Base-by-base conservation (phyloP, 2,113 vertebrate species). In the Pteruthius melanotis region DNA sequence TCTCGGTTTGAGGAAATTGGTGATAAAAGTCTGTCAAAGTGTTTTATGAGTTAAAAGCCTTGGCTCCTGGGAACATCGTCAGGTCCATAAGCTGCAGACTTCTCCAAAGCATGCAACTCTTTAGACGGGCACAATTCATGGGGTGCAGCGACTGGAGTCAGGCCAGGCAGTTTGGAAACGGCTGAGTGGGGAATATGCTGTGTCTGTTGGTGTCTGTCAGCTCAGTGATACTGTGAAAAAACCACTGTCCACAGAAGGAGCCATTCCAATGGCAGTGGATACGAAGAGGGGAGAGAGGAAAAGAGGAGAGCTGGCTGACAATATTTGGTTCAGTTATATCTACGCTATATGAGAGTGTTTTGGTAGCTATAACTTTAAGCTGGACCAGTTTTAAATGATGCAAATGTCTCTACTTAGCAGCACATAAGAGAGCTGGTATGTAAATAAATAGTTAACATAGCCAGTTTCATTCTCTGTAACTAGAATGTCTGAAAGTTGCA, bases 171-270 rank as follows among this genome's bases (percentile, higher is more conserved):
- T 39, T 86, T 56, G 44, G 65, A 49, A 77, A 24, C 61, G 69
- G 70, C 27, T 0, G 1, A 33, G 53, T 42, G 42, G 24, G 44
- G 40, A 86, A 35, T 49, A 35, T 7, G 1, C 26, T 0, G 0
- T 39, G 52, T 69, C 64, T 5, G 0, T 4, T 28, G 47, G 39
- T 50, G 47, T 79, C 42, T 78, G 2, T 54, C 74, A 66, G 19
- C 39, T 91, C 79, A 16, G 44, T 17, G 54, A 30, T 54, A 7
- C 52, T 13, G 15, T 23, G 56, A 37, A 44, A 49, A 89, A 47
- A 8, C 0, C 14, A 3, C 30, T 39, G 0, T 30, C 3, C 4
- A 30, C 18, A n/a, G 31, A 90, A 10, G 8, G 6, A 49, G 40
- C 28, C 15, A 30, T 69, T 50, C 26, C 86, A 61, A 0, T 22